phyloP scores from a whole-genome alignment of 2,797 vertebrate species.

The Eospalax fontanierii region DNA sequence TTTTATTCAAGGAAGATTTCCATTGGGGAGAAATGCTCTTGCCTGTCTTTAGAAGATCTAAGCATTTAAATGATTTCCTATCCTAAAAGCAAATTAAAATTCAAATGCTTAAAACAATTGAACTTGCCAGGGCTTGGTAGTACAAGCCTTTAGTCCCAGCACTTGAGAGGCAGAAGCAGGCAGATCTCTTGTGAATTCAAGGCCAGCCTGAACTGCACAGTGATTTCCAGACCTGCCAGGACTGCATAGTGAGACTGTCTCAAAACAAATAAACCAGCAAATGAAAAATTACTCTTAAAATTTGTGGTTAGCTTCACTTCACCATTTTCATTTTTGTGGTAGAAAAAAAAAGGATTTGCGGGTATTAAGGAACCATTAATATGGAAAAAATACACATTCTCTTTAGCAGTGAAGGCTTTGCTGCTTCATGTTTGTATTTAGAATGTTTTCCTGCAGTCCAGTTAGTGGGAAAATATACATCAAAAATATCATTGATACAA shows the following conservation, averaged over 20 bases:
- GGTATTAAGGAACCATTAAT: not conserved
- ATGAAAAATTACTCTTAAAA: not conserved
- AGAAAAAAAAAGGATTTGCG: not conserved
- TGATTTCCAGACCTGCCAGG: too few relatives aligned
- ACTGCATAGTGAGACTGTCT: too few relatives aligned
- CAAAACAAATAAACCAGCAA: too few relatives aligned
- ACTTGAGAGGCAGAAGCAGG: too few relatives aligned
- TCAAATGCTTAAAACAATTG: not conserved
- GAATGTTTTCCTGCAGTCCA: not conserved
- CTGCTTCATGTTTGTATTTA: not conserved
- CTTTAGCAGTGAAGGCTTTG: not conserved
- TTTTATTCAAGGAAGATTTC: not conserved
- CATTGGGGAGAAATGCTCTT: not conserved
- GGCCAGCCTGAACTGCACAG: too few relatives aligned
- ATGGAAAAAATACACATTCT: not conserved
- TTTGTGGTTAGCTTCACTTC: not conserved
- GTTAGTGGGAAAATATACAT: conserved; percentile 9
- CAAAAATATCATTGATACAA: not conserved
- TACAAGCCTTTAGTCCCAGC: too few relatives aligned
- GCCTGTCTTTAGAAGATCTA: not conserved
- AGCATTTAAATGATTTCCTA: not conserved
- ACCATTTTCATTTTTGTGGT: not conserved
- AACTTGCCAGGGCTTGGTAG: too few relatives aligned
- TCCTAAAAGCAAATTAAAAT: conserved; percentile 4
- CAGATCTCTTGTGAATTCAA: too few relatives aligned